phyloP scores from a whole-genome alignment of 2,888 invertebrate species.

The Xylota segnis region DNA sequence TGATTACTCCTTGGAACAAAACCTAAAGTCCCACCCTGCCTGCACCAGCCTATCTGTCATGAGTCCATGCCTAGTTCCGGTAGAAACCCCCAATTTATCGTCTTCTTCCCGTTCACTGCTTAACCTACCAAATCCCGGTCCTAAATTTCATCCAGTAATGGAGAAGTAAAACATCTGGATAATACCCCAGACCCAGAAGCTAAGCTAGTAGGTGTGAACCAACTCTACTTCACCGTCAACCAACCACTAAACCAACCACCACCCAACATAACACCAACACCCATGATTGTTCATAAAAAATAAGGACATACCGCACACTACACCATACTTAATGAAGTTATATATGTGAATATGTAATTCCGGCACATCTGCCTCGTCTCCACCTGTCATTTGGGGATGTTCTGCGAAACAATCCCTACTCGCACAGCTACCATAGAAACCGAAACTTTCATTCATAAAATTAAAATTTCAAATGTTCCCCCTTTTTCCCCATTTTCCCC shows the following conservation, averaged over 20 bases:
- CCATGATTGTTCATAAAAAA: slow-evolving; percentile 14
- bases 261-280: not conserved
- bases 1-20: too few relatives aligned
- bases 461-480: slow-evolving; percentile 67
- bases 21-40: too few relatives aligned
- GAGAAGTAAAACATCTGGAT: too few relatives aligned
- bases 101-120: too few relatives aligned
- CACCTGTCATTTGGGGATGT: slow-evolving; percentile 34
- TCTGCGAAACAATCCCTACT: slow-evolving; percentile 7
- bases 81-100: too few relatives aligned
- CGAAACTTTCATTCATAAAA: slow-evolving; percentile 54
- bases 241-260: not conserved
- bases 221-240: not conserved
- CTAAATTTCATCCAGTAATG: too few relatives aligned
- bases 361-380: slow-evolving; percentile 35
- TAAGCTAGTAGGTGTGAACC: slow-evolving; percentile 8
- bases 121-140: too few relatives aligned
- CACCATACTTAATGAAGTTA: slow-evolving; percentile 40
- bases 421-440: not conserved
- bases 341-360: slow-evolving; percentile 58
- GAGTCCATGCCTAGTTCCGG: too few relatives aligned
- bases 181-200: not conserved
- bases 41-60: too few relatives aligned
- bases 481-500: slow-evolving; percentile 31
- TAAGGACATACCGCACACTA: slow-evolving; percentile 11